Percentiles rank a stretch among this genome's conserved stretches.
Conservation (phyloP, 2,113 vertebrate species). For the Anser brachyrhynchus region DNA sequence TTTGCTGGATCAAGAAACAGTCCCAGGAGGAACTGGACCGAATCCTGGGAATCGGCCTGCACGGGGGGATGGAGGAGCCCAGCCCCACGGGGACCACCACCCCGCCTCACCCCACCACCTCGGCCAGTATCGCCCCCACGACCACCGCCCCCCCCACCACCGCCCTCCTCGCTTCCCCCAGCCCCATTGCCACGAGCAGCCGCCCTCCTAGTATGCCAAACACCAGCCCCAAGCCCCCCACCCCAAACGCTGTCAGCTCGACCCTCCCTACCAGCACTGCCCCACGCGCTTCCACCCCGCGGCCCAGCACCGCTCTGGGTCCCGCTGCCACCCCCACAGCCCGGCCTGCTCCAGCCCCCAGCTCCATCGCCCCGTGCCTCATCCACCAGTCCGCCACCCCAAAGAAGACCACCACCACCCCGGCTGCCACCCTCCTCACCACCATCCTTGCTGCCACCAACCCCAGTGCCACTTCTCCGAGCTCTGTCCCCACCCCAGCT, state of each 20-base stretch:
- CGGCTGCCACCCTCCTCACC: not conserved
- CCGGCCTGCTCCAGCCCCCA: fast-evolving
- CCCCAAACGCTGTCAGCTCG: fast-evolving
- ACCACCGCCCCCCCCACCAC: fast-evolving
- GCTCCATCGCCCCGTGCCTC: not conserved
- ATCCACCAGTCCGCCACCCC: not conserved
- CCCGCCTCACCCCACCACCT: not conserved
- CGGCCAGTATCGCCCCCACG: fast-evolving
- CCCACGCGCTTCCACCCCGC: fast-evolving
- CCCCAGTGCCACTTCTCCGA: not conserved
- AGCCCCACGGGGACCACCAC: not conserved
- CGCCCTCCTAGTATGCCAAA: not conserved
- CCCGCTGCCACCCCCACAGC: not conserved
- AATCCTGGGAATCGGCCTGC: slow-evolving; percentile 25
- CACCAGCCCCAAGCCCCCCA: not conserved
- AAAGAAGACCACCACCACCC: not conserved
- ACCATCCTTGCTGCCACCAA: not conserved
- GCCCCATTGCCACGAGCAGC: not conserved
- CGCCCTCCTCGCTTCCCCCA: not conserved
- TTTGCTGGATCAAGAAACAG: slow-evolving; percentile 57
- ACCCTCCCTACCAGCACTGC: not conserved
- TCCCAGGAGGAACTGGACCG: slow-evolving; percentile 43
- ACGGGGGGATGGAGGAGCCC: not conserved
- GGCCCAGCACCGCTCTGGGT: not conserved
- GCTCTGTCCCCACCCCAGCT: not conserved